A percentile compares a stretch with the other conserved stretches of the same genome.
phyloP scores from a whole-genome alignment of 2,888 invertebrate species.

The Lycophotia porphyrea region DNA sequence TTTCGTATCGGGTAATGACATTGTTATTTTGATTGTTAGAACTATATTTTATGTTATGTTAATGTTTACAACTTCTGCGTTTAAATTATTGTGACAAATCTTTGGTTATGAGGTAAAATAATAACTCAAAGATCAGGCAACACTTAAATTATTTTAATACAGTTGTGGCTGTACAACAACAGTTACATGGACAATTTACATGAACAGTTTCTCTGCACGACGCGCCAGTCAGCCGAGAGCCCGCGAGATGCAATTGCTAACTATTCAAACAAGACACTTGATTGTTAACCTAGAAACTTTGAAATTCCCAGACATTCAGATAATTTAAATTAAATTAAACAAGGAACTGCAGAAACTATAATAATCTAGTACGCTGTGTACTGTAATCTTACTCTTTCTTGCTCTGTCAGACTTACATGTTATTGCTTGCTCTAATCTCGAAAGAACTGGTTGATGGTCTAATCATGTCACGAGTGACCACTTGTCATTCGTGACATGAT shows the following conservation, averaged over 20 bases:
- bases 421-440: slow-evolving; percentile 21
- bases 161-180: slow-evolving; percentile 30
- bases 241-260: slow-evolving; percentile 58
- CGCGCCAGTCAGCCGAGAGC: slow-evolving; percentile 37
- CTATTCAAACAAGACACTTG: slow-evolving; percentile 61
- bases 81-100: slow-evolving; percentile 9
- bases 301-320: slow-evolving; percentile 54
- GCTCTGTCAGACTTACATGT: slow-evolving; percentile 17
- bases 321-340: slow-evolving; percentile 62
- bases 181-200: slow-evolving; percentile 55
- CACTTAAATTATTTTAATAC: slow-evolving; percentile 43
- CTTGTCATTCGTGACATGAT: slow-evolving; percentile 20
- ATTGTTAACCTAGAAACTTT: slow-evolving; percentile 62
- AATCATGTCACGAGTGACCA: not conserved
- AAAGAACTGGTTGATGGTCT: slow-evolving; percentile 31
- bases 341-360: slow-evolving; percentile 50
- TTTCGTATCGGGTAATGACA: slow-evolving; percentile 62
- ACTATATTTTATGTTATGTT: slow-evolving; percentile 46
- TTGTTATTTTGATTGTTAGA: slow-evolving; percentile 63
- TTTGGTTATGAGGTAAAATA: not conserved
- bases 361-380: slow-evolving; percentile 30
- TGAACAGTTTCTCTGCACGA: slow-evolving; percentile 61
- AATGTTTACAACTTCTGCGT: slow-evolving; percentile 38
- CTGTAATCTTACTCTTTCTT: slow-evolving; percentile 37
- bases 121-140: slow-evolving; percentile 18